Percentiles rank a stretch among this genome's conserved stretches.
Evolutionary conservation across 2,797 vertebrate species (phyloP).

Genomic region (Staurois parvus): DNA sequence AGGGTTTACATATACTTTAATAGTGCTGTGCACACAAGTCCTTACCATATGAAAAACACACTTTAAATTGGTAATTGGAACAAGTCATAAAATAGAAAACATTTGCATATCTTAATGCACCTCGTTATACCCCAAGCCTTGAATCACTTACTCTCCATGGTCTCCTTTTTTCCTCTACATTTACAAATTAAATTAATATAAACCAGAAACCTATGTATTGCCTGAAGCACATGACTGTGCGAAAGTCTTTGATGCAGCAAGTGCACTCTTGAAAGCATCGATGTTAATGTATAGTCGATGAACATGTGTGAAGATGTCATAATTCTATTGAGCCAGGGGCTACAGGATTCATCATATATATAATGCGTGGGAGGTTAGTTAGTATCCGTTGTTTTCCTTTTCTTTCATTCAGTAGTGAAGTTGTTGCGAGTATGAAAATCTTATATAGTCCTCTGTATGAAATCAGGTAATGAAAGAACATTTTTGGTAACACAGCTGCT

Average conservation of each 20-base stretch:
- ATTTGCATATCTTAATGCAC: background rate
- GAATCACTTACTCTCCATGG: background rate
- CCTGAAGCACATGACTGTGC: constrained; percentile 22
- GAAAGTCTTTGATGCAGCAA: constrained; percentile 28
- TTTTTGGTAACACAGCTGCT: constrained; percentile 4
- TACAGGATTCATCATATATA: constrained; percentile 17
- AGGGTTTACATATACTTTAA: no score
- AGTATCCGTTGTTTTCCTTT: background rate
- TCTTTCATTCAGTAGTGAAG: constrained; percentile 4
- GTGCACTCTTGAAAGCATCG: constrained; percentile 32
- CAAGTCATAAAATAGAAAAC: background rate
- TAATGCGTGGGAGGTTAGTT: background rate
- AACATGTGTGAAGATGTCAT: constrained; percentile 33
- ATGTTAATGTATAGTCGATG: constrained; percentile 43
- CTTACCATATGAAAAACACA: background rate
- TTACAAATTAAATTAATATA: constrained; percentile 36
- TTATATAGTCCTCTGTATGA: background rate
- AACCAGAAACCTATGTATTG: constrained; percentile 24
- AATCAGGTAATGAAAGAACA: constrained; percentile 5
- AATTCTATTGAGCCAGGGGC: constrained; percentile 17
- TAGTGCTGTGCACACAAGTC: background rate
- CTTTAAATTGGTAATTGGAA: background rate
- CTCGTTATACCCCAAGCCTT: background rate
- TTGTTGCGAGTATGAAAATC: constrained; percentile 6
- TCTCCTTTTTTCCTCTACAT: constrained; percentile 6